Percentiles rank a stretch among this genome's conserved stretches.
Evolutionary conservation across 1,140 invertebrate species (phyloP).

Genomic region (Drosophila guanche): DNA sequence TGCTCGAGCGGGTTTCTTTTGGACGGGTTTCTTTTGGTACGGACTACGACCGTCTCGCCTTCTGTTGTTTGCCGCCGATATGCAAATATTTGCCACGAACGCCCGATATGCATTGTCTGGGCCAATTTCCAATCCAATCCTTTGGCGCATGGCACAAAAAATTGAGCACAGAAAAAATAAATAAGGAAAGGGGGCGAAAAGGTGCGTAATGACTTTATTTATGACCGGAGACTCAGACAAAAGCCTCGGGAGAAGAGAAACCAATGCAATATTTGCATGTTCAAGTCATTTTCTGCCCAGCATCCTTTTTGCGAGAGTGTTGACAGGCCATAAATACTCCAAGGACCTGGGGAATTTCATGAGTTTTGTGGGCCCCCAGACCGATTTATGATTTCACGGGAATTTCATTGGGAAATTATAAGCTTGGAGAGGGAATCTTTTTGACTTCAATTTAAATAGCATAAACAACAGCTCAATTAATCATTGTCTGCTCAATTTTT

Average conservation of each 20-base stretch:
- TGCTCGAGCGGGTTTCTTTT: neutral
- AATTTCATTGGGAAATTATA: constrained; percentile 40
- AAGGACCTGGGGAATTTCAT: constrained; percentile 56
- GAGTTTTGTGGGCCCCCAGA: constrained; percentile 38
- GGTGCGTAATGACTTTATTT: constrained; percentile 79
- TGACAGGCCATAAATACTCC: constrained; percentile 67
- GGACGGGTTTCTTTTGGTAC: constrained; percentile 15
- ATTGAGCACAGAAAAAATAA: neutral
- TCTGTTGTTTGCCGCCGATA: constrained; percentile 25
- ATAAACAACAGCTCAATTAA: constrained; percentile 62
- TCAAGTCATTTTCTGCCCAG: constrained; percentile 38
- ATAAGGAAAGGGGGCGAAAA: constrained; percentile 14
- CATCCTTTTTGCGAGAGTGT: constrained; percentile 45
- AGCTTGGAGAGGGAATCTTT: neutral
- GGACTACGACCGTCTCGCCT: too few relatives aligned
- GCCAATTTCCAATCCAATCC: constrained; percentile 3
- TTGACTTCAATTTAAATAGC: constrained; percentile 53
- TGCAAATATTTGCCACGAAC: constrained; percentile 66
- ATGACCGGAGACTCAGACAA: constrained; percentile 61
- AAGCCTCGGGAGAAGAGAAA: constrained; percentile 36
- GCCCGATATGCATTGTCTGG: constrained; percentile 27
- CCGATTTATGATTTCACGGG: constrained; percentile 35
- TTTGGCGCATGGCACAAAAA: constrained; percentile 44
- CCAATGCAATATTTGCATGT: constrained; percentile 66
- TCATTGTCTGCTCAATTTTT: constrained; percentile 74